Base-by-base conservation (phyloP, 2,113 vertebrate species). In the Nesogale talazaci region DNA sequence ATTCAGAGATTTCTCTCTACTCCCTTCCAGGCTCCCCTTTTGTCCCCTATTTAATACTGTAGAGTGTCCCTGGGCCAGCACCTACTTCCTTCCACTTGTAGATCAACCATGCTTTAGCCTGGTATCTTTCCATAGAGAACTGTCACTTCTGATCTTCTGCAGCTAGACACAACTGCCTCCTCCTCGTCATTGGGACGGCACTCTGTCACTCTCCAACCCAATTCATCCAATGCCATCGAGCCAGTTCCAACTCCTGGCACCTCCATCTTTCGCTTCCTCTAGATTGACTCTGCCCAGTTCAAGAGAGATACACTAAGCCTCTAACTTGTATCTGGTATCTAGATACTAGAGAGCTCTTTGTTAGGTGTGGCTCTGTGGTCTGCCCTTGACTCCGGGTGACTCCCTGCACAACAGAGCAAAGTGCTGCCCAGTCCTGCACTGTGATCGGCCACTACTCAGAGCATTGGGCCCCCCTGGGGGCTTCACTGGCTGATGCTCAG, bases 21-120 rank as follows among this genome's bases (percentile, higher is more conserved):
- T 3, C 4, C n/a, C n/a, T 75, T 23, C 22, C 9, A 16, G 65
- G 8, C 34, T 42, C 15, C 0, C 61, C 1, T 0, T 0, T 63
- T 0, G 0, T 2, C 7, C 3, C 0, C 16, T 6, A 77, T 17
- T 36, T 22, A 46, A 0, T 12, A 8, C 6, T 1, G 9, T 2
- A 3, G 3, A 5, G 22, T 3, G 0, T n/a, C 29, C 29, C 57
- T 52, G 2, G 1, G 20, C 40, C 65, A 15, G 65, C 77, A 20
- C 42, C 17, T 16, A 15, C 46, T 42, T 25, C 11, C 36, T 14
- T 31, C 85, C 3, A 0, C 2, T 2, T 63, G 46, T 8, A 14
- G 22, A 2, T 52, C 0, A 1, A 46, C 67, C 14, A 3, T 9
- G 17, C 42, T 27, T 20, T 6, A 16, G 38, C 40, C 81, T 59